Percentiles rank a stretch among this genome's conserved stretches.
Conservation (phyloP, 1,140 invertebrate species). For the Polyergus mexicanus region DNA sequence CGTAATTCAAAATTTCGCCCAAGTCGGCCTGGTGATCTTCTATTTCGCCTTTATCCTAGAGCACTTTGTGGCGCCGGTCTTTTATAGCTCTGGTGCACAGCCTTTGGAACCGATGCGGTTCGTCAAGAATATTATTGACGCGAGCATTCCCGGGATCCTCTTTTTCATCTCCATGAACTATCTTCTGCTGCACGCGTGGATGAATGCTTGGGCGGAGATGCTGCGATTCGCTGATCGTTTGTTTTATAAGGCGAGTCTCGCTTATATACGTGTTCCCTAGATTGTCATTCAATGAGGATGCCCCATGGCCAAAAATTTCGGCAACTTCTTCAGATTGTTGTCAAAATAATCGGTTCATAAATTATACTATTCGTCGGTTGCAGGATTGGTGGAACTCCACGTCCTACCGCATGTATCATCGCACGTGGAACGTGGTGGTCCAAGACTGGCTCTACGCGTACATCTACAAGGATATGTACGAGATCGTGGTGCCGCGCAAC, state of each 20-base stretch:
- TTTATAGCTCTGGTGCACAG: constrained; percentile 90
- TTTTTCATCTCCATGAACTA: constrained; percentile 94
- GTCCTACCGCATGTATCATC: constrained; percentile 93
- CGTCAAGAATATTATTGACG: constrained; percentile 90
- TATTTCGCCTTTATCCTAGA: constrained; percentile 93
- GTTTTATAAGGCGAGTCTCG: constrained; percentile 91
- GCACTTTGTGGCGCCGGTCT: constrained; percentile 91
- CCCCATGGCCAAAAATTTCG: too few species aligned
- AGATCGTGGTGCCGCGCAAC: constrained; percentile 86
- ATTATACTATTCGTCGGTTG: background rate
- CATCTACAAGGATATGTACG: constrained; percentile 94
- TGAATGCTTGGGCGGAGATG: constrained; percentile 96
- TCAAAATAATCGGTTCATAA: too few species aligned
- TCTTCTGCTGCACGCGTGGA: constrained; percentile 94
- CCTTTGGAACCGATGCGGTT: constrained; percentile 88
- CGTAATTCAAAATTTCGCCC: constrained; percentile 90
- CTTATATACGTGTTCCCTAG: too few species aligned
- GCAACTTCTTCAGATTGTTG: too few species aligned
- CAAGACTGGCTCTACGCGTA: constrained; percentile 98
- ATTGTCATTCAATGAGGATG: too few species aligned
- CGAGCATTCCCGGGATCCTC: constrained; percentile 92
- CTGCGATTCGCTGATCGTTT: constrained; percentile 94
- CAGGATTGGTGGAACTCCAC: constrained; percentile 98
- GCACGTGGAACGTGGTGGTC: constrained; percentile 98
- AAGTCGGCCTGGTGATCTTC: constrained; percentile 92